phyloP scores from a whole-genome alignment of 2,888 invertebrate genomes.

The Cataglyphis altisquamis region DNA sequence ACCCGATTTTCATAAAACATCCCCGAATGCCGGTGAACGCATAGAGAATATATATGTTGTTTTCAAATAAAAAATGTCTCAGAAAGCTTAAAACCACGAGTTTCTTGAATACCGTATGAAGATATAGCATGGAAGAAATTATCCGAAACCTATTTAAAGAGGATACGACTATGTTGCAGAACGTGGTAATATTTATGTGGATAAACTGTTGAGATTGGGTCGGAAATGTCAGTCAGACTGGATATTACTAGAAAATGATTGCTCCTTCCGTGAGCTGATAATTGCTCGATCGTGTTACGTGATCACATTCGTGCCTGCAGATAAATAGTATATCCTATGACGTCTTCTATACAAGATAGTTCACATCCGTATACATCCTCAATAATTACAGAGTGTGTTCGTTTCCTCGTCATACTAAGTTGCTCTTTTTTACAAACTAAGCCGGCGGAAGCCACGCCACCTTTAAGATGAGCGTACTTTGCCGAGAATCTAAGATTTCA shows the following conservation, averaged over 20 bases:
- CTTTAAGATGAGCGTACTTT: neutral
- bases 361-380: neutral
- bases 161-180: neutral
- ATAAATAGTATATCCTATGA: neutral
- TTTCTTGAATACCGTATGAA: neutral
- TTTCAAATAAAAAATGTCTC: neutral
- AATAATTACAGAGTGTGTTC: constrained; percentile 16
- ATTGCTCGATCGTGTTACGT: constrained; percentile 52
- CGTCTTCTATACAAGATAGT: constrained; percentile 4
- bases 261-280: constrained; percentile 49
- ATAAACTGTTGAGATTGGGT: constrained; percentile 11
- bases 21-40: no score
- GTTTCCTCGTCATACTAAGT: neutral
- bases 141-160: neutral
- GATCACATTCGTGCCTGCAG: constrained; percentile 23
- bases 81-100: neutral
- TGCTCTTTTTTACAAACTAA: neutral
- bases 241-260: constrained; percentile 60
- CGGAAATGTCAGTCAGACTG: constrained; percentile 34
- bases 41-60: no score
- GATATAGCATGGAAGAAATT: neutral
- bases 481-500: neutral
- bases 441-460: neutral
- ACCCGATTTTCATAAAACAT: no score
- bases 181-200: neutral